Evolutionary conservation across 2,888 invertebrate species (phyloP).

Genomic region (Hartigia nigra): DNA sequence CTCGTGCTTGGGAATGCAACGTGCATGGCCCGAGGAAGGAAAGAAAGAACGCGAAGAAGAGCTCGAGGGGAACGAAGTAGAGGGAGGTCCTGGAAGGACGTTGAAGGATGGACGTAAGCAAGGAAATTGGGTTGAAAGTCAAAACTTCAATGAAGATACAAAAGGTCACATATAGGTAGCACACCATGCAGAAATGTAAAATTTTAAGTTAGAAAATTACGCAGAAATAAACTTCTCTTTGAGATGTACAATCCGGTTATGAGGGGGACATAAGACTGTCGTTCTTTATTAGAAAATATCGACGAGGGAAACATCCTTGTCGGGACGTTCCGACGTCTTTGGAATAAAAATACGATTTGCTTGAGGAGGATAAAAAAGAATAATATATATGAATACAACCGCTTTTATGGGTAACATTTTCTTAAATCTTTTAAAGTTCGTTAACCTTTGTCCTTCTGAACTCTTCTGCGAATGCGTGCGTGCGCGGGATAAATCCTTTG

Average conservation of each 20-base stretch:
- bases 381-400: no score
- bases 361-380: background rate
- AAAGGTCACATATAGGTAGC: background rate
- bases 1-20: slow-evolving; percentile 58
- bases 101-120: slow-evolving; percentile 6
- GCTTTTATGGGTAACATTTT: background rate
- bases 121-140: slow-evolving; percentile 25
- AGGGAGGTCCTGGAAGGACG: slow-evolving; percentile 3
- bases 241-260: no score
- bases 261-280: background rate
- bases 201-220: background rate
- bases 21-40: slow-evolving; percentile 29
- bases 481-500: background rate
- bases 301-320: no score
- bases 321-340: background rate
- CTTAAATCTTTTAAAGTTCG: background rate
- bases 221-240: background rate
- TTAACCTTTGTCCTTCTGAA: background rate
- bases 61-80: slow-evolving; percentile 11
- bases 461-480: background rate
- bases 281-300: background rate
- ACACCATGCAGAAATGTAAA: background rate
- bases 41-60: slow-evolving; percentile 15
- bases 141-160: slow-evolving; percentile 15
- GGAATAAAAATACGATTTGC: background rate